Evolutionary conservation across 2,797 vertebrate species (phyloP).

Genomic region (Diglossa cyanea): DNA sequence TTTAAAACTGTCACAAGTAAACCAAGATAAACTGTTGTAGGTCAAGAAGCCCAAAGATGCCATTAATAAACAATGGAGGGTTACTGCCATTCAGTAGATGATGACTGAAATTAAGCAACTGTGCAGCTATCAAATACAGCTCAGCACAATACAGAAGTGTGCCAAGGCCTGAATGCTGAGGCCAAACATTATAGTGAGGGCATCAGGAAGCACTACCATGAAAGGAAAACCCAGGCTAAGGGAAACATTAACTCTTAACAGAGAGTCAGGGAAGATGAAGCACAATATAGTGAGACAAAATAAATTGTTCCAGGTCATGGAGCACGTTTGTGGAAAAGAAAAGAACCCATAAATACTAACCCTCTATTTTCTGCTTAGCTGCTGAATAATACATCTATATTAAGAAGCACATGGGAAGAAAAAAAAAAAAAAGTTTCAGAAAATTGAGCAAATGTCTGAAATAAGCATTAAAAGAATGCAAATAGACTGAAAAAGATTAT

Average conservation of each 20-base stretch:
- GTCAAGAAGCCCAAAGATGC: background rate
- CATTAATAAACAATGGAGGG: background rate
- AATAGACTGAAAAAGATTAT: background rate
- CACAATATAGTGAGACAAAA: background rate
- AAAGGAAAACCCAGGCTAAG: background rate
- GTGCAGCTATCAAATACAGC: background rate
- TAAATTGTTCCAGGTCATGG: background rate
- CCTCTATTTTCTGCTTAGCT: background rate
- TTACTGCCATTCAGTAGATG: background rate
- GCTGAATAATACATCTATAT: background rate
- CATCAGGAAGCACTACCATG: background rate
- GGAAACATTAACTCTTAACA: background rate
- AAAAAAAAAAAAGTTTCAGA: background rate
- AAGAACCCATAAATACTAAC: background rate
- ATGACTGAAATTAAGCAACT: background rate
- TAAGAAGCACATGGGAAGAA: background rate
- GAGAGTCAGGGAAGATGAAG: background rate
- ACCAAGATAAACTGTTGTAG: background rate
- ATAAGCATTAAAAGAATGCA: background rate
- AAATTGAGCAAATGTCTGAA: background rate
- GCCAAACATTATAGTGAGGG: background rate
- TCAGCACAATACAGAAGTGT: background rate
- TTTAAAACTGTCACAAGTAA: background rate
- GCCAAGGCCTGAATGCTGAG: background rate
- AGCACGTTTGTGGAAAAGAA: background rate